Conservation (phyloP, 2,888 invertebrate genomes). For the Zonitis immaculata region DNA sequence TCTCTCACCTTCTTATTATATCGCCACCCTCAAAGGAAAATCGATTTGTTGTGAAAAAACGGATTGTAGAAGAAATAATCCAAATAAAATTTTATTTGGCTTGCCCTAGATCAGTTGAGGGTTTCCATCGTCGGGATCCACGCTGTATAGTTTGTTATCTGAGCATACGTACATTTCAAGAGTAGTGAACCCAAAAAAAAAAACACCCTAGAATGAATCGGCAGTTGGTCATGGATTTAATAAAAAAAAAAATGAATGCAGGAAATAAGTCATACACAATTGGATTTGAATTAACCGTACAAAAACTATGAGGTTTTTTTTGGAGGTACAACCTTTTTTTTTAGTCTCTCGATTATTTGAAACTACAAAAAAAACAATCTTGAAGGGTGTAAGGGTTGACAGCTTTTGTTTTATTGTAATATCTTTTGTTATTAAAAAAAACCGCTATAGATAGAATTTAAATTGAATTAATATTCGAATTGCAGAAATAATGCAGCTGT, state of each 20-base stretch:
- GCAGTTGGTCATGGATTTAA: slow-evolving; percentile 17
- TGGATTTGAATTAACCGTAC: slow-evolving; percentile 8
- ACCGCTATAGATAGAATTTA: no score
- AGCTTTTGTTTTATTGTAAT: background rate
- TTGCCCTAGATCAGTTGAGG: no score
- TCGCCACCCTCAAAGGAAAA: no score
- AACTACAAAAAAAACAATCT: background rate
- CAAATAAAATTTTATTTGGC: no score
- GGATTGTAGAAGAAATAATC: no score
- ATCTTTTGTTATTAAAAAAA: background rate
- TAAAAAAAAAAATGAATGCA: slow-evolving; percentile 13
- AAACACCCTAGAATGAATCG: slow-evolving; percentile 6
- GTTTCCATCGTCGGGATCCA: no score
- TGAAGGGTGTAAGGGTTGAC: slow-evolving; percentile 1
- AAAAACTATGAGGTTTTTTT: slow-evolving; percentile 8
- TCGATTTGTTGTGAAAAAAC: no score
- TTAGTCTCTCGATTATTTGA: no score
- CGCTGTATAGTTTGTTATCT: no score
- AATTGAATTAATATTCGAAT: no score
- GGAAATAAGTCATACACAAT: slow-evolving; percentile 17
- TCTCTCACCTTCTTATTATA: no score
- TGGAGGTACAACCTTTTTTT: background rate
- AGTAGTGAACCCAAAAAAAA: background rate
- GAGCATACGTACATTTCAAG: background rate
- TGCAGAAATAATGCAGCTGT: no score